Conservation (phyloP, 2,797 vertebrate species). For the Argentina silus region DNA sequence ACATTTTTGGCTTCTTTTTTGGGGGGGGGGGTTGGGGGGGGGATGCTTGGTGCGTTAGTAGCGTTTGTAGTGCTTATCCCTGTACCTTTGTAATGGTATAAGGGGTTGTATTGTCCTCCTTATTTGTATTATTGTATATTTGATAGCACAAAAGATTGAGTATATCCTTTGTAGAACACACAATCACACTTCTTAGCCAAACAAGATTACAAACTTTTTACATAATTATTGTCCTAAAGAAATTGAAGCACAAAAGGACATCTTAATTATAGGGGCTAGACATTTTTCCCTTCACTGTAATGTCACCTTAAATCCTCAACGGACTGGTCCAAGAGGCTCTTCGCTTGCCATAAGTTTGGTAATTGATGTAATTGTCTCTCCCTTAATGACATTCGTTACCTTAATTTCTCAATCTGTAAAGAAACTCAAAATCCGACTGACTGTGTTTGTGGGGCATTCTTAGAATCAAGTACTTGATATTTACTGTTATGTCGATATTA, state of each 20-base stretch:
- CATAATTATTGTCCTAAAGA: constrained; percentile 66
- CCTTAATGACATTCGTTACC: constrained; percentile 32
- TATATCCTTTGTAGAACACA: constrained; percentile 66
- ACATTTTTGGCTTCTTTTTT: constrained; percentile 59
- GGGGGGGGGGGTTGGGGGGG: neutral
- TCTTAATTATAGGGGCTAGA: constrained; percentile 77
- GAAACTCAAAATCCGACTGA: constrained; percentile 74
- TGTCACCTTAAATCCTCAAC: constrained; percentile 67
- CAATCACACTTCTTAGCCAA: constrained; percentile 74
- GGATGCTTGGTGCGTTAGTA: constrained; percentile 68
- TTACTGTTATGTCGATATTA: constrained; percentile 78
- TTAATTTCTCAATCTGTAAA: constrained; percentile 59
- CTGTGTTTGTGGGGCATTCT: constrained; percentile 83
- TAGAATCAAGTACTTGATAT: constrained; percentile 80
- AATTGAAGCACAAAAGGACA: constrained; percentile 77
- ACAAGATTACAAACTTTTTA: constrained; percentile 79
- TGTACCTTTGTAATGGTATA: constrained; percentile 70
- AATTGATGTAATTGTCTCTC: constrained; percentile 49
- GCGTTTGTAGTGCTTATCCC: constrained; percentile 71
- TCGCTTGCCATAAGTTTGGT: constrained; percentile 41
- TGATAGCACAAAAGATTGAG: constrained; percentile 69
- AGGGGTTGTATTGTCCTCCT: constrained; percentile 60
- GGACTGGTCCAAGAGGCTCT: constrained; percentile 62
- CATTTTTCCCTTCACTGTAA: constrained; percentile 70
- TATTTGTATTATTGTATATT: constrained; percentile 72